Conservation (phyloP, 2,797 vertebrate species). For the Mormyrops boulengeri region DNA sequence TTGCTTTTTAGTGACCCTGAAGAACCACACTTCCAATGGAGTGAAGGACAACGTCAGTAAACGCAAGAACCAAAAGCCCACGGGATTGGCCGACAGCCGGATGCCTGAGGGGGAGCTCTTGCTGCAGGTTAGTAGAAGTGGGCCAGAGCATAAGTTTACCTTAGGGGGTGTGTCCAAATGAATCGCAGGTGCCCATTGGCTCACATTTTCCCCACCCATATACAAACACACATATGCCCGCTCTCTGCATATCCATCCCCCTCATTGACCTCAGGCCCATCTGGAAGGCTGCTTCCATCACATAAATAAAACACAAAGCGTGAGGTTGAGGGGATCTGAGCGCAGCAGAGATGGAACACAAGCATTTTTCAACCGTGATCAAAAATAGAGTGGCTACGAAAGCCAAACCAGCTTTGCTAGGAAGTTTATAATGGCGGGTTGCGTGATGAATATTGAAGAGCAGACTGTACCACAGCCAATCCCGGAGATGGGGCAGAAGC, state of each 20-base stretch:
- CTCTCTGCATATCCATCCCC: background rate
- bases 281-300: background rate
- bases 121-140: constrained; percentile 57
- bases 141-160: background rate
- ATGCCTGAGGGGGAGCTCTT: constrained; percentile 68
- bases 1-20: constrained; percentile 51
- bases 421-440: background rate
- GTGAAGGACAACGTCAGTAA: constrained; percentile 7
- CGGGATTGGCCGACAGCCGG: background rate
- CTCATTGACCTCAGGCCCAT: background rate
- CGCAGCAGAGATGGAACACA: background rate
- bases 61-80: background rate
- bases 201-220: background rate
- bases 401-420: background rate
- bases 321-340: background rate
- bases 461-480: background rate
- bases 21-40: constrained; percentile 42
- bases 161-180: background rate
- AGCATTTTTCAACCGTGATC: constrained; percentile 5
- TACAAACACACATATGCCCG: background rate
- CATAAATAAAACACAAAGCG: constrained; percentile 6
- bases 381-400: background rate
- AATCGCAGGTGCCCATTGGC: background rate
- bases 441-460: background rate
- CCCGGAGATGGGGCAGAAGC: background rate